Base-by-base conservation (phyloP, 2,113 vertebrate genomes). In the Pleuronectes platessa region DNA sequence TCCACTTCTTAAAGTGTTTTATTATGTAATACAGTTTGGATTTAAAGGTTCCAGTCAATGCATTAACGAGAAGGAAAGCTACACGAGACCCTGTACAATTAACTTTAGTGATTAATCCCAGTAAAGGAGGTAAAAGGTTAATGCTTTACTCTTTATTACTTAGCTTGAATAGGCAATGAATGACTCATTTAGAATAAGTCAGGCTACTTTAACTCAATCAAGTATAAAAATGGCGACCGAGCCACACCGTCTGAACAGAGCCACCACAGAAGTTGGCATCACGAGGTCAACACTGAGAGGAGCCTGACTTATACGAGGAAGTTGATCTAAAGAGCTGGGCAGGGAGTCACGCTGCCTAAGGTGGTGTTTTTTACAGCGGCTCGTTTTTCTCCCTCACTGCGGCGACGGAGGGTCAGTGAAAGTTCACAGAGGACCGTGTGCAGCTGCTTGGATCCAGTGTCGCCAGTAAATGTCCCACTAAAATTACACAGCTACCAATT, bases 311-410 rank as follows among this genome's bases (percentile, higher is more conserved):
- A 61, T 62, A 31, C n/a, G 47, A 42, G 56, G 20, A 2, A 26
- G 49, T 76, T 60, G 76, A 83, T 86, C 78, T 79, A 74, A 76
- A 68, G 51, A 77, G 73, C 55, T 70, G 10, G 26, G 72, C 54
- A 64, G 15, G 27, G 68, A 80, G 86, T 76, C 81, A 51, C 12
- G 72, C 86, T 75, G 68, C 69, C 81, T 85, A 71, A 69, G 74
- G 74, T 64, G 68, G 2, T 14, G 53, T 64, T 85, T 86, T 51
- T 88, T 84, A 87, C 20, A n/a, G 68, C 31, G 1, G 64, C 51
- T 82, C 54, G 18, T 89, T 84, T 72, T 71, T 67, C 81, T 70
- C 69, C 21, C 40, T 21, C 37, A 24, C 14, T 0, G 54, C 62
- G 66, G 81, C 55, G 73, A 78, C 74, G 23, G 24, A 11, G 70